Base-by-base conservation (phyloP, 1,140 invertebrate species). In the Halictus rubicundus region DNA sequence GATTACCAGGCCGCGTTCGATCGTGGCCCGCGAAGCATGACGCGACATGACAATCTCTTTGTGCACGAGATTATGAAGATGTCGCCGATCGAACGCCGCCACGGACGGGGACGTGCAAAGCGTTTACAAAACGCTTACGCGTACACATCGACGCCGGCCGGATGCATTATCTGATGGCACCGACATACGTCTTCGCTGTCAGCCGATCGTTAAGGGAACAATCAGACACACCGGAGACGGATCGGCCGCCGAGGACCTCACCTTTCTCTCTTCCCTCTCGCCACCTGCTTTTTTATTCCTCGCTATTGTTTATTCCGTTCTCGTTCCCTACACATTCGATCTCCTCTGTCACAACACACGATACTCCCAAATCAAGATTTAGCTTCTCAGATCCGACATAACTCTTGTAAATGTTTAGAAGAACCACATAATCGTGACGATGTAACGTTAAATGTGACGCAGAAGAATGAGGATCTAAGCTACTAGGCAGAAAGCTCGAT, bases 131-230 rank as follows among this genome's bases (percentile, higher is more conserved):
- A 81, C 69, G 72, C 37, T 84, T 61, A 69, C 64, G 64, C 59
- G 54, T 74, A 78, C 68, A 82, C 84, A 81, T 79, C 73, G 66
- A 80, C 75, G 46, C 81, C 79, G 49, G 32, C 61, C 60, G 68
- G 54, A 76, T 70, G 71, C 75, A 86, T 86, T 86, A 85, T 85
- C 83, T 85, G 84, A 86, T 86, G 80, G 66, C 71, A 84, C 68
- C 71, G 83, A 85, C 83, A 85, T 86, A 86, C 75, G 75, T 86
- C 84, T 86, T 86, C 80, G 80, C 84, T 86, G 84, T 85, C 84
- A 86, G 75, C 68, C 80, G 75, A 86, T 86, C 84, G 84, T 86
- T 86, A 86, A 85, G 75, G 80, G 59, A 86, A 84, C 79, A 86
- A 86, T 86, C 84, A 85, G 73, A 85, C 65, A 57, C 70, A 46